phyloP scores from a whole-genome alignment of 2,797 vertebrate species.

The Enteromius fasciolatus region DNA sequence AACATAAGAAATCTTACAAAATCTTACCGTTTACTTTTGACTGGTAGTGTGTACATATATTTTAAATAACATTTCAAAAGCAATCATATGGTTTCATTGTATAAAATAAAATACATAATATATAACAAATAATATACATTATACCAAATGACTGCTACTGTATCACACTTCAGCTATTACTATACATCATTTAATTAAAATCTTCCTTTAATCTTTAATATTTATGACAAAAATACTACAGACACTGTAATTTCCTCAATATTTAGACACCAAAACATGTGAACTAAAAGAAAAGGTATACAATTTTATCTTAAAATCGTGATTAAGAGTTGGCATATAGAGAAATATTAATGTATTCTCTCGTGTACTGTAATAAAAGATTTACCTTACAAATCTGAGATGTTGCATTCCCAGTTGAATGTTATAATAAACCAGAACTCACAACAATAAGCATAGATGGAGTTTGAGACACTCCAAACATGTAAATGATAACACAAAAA shows the following conservation, averaged over 20 bases:
- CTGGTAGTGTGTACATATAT: too few species aligned
- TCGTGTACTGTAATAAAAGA: not conserved
- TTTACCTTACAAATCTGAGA: not conserved
- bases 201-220: not conserved
- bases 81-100: not conserved
- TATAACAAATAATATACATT: not conserved
- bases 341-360: not conserved
- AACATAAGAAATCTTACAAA: too few species aligned
- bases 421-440: not conserved
- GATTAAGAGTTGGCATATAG: not conserved
- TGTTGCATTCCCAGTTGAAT: not conserved
- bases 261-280: not conserved
- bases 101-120: not conserved
- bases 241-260: not conserved
- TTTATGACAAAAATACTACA: not conserved
- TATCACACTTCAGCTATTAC: not conserved
- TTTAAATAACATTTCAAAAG: not conserved
- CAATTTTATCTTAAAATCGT: not conserved
- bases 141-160: not conserved
- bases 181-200: not conserved
- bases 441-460: not conserved
- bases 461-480: not conserved
- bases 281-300: not conserved
- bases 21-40: too few species aligned
- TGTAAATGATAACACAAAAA: not conserved